Evolutionary conservation across 2,888 invertebrate species (phyloP).

Genomic region (Xestobium rufovillosum): DNA sequence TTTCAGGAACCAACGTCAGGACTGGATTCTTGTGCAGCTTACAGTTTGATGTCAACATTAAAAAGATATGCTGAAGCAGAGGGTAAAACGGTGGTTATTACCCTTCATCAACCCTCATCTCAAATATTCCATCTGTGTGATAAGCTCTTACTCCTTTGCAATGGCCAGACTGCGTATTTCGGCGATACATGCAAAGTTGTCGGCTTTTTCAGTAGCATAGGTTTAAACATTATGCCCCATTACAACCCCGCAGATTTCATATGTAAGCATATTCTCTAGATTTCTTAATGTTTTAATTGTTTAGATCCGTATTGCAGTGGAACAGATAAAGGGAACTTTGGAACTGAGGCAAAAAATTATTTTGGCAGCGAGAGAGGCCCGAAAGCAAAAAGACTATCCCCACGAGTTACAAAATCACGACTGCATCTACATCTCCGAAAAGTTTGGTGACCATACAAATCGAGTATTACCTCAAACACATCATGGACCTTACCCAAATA

Average conservation of each 20-base stretch:
- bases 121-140: constrained; percentile 80
- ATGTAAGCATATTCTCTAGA: constrained; percentile 55
- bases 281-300: constrained; percentile 4
- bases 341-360: constrained; percentile 62
- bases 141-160: constrained; percentile 60
- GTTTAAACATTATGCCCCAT: constrained; percentile 63
- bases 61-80: constrained; percentile 67
- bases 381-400: constrained; percentile 52
- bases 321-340: constrained; percentile 63
- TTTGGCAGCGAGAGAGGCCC: constrained; percentile 55
- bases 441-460: constrained; percentile 33
- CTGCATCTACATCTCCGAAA: constrained; percentile 38
- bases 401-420: constrained; percentile 45
- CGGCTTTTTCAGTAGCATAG: constrained; percentile 63
- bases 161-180: constrained; percentile 69
- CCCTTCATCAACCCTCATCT: constrained; percentile 77
- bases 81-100: constrained; percentile 70
- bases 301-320: constrained; percentile 49
- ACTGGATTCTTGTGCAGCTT: constrained; percentile 72
- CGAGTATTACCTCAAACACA: constrained; percentile 29
- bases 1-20: constrained; percentile 75
- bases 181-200: constrained; percentile 65
- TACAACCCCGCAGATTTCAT: constrained; percentile 83
- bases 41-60: constrained; percentile 63
- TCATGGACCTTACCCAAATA: constrained; percentile 36